Evolutionary conservation across 2,113 vertebrate genomes (phyloP), one percentile per base, ranked within the genome.

Genomic region (Zosterops japonicus): DNA sequence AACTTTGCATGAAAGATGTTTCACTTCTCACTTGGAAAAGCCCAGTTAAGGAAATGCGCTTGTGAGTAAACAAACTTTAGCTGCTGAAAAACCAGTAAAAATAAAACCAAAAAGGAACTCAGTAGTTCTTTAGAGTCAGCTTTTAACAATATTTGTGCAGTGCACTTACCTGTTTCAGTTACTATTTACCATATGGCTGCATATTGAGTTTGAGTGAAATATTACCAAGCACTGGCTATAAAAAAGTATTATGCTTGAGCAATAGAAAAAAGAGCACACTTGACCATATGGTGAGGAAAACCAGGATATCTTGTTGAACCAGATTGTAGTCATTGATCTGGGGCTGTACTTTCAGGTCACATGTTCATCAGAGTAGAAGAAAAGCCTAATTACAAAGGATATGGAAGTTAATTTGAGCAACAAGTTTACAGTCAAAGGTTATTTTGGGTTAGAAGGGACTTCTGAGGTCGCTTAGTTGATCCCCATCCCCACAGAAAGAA

Each of bases 1-100:
- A 31, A 52, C 11, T 90, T 93, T 59, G 22, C 55, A 41, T 33
- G 12, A 88, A 88, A 89, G 55, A n/a, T 1, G 10, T 96, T 90
- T 90, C 79, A 90, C 63, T 94, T 96, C 87, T 92, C 52, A 7
- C 29, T 90, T 95, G 90, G 93, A 92, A 95, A 96, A 87, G 36
- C 67, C 75, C 85, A 36, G 50, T 60, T 60, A 86, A 74, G 63
- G 64, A 86, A 83, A 88, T 41, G 57, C 20, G 4, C 13, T 92
- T 89, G 49, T 89, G 49, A 87, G 77, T 94, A 93, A 94, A 89
- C 67, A 94, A 90, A 77, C 8, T 59, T 83, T 57, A 83, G 27
- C 67, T 81, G 46, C 52, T 67, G 39, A 77, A 44, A 82, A 93
- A 86, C 14, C 12, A 68, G 50, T 70, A 64, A 92, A 83, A 36